Conservation (phyloP, 2,113 vertebrate genomes). For the Azemiops feae region DNA sequence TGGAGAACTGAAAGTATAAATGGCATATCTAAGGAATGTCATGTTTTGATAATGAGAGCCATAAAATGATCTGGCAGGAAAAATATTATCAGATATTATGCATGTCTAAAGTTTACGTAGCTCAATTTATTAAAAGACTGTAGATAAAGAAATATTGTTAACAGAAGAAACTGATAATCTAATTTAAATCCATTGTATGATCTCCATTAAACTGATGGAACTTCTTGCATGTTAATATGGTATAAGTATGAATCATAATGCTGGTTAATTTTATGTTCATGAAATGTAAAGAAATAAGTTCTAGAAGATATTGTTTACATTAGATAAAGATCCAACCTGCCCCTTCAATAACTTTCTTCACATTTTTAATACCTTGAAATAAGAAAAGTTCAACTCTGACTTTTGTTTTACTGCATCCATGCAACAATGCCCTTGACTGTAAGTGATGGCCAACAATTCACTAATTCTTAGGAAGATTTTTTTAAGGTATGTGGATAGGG, state of each 20-base stretch:
- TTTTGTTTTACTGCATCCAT: conserved; percentile 58
- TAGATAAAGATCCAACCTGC: conserved; percentile 38
- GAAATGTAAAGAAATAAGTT: conserved; percentile 19
- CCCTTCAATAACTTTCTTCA: neutral
- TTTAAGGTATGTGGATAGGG: conserved; percentile 29
- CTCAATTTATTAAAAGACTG: neutral
- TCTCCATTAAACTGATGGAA: conserved; percentile 1
- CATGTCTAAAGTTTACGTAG: neutral
- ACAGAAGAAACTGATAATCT: neutral
- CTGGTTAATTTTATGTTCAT: conserved; percentile 25
- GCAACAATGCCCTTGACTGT: conserved; percentile 68
- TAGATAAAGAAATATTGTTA: neutral
- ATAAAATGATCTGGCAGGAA: neutral
- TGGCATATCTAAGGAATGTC: neutral
- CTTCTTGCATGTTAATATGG: conserved; percentile 7
- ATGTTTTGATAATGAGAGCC: neutral
- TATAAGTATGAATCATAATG: conserved; percentile 10
- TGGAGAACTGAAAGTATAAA: neutral
- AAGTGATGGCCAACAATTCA: conserved; percentile 70
- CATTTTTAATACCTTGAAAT: conserved; percentile 36
- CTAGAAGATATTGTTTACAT: conserved; percentile 44
- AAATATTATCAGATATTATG: neutral
- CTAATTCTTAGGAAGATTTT: conserved; percentile 72
- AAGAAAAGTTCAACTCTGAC: conserved; percentile 51
- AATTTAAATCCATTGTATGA: neutral